Evolutionary conservation across 2,113 vertebrate genomes (phyloP), one percentile per base, ranked within the genome.

Genomic region (Tachycineta bicolor): DNA sequence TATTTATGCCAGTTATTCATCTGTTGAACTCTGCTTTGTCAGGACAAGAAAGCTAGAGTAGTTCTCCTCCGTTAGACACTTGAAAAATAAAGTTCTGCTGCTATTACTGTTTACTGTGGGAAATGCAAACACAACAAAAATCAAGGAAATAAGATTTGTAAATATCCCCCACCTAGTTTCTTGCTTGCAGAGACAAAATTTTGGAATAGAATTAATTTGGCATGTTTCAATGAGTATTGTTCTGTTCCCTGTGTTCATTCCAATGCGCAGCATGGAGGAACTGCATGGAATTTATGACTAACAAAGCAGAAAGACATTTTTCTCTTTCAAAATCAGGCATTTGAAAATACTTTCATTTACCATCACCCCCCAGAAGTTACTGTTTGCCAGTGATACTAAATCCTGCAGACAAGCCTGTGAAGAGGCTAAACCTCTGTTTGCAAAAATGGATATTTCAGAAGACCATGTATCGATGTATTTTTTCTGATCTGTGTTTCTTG

Each of bases 191-290:
- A 80, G 29, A 43, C 70, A 74, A 87, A 82, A 83, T 91, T 91
- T 55, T 88, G 75, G 79, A 73, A 28, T 88, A 59, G 56, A 90
- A 90, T 82, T 73, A 69, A 74, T 92, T 67, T 91, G 90, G 79
- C 75, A 16, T 68, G 52, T 88, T 91, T 94, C 79, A 87, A 11
- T 93, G 71, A 46, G 49, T 88, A 84, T 90, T 93, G 89, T 94
- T 93, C 79, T 34, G 17, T 73, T 68, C 37, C 19, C 7, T 18
- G 0, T 56, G n/a, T 64, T 87, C 31, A 58, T 68, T 91, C 44
- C 73, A 34, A 90, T 85, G 55, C n/a, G 2, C 67, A 83, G 68
- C 59, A 24, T 91, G 83, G 47, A 89, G 70, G 67, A 87, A 64
- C 53, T 89, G 81, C 83, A 46, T 53, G 43, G n/a, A 58, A 41